phyloP scores from a whole-genome alignment of 2,797 vertebrate genomes.

The Chaenodraco wilsoni region DNA sequence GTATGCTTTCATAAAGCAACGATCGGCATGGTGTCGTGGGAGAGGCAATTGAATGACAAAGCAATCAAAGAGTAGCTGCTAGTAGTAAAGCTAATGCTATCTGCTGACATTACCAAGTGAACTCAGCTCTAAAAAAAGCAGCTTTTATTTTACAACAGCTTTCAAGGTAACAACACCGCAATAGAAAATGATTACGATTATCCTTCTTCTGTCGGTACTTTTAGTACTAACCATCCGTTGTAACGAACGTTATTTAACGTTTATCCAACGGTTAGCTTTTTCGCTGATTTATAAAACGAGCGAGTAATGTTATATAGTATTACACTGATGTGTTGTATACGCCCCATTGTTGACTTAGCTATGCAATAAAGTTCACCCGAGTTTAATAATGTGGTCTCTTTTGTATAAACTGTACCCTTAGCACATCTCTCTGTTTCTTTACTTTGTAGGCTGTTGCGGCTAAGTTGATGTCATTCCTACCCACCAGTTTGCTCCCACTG shows the following conservation, averaged over 20 bases:
- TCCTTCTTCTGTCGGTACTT: not conserved
- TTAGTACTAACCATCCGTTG: not conserved
- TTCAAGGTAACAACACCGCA: not conserved
- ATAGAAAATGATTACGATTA: not conserved
- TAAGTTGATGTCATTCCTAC: conserved; percentile 70
- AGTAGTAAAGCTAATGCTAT: conserved; percentile 68
- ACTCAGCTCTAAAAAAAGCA: not conserved
- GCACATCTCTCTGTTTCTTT: conserved; percentile 18
- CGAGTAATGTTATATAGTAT: not conserved
- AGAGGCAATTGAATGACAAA: conserved; percentile 69
- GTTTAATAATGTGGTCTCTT: not conserved
- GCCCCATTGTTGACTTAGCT: not conserved
- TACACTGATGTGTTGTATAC: not conserved
- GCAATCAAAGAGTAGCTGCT: conserved; percentile 67
- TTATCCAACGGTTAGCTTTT: conserved; percentile 28
- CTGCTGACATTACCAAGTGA: conserved; percentile 42
- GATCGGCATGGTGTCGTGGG: conserved; percentile 1
- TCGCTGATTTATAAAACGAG: conserved; percentile 11
- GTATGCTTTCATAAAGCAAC: not conserved
- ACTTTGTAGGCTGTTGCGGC: conserved; percentile 46
- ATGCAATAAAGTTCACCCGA: not conserved
- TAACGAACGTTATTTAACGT: conserved; percentile 3
- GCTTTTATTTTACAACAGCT: not conserved
- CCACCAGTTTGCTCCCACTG: conserved; percentile 58
- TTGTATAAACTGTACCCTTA: not conserved